These are phyloP conservation scores for Psophia crepitans DNA, from an alignment of 2,113 vertebrate genomes.

Conservation along the genomic window DNA sequence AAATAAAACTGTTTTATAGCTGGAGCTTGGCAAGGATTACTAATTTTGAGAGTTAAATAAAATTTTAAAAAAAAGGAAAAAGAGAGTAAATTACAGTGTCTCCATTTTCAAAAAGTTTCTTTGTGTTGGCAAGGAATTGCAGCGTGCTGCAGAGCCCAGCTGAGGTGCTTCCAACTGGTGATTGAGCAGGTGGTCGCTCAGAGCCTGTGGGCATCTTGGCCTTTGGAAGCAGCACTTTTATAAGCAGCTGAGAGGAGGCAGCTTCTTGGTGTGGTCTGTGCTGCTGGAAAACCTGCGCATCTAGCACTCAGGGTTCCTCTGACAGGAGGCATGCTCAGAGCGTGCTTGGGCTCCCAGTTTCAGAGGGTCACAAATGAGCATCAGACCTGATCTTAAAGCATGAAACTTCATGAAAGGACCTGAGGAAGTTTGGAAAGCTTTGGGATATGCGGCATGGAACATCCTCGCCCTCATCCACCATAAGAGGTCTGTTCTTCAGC, in stretches of 20 bases:
- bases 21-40: background rate
- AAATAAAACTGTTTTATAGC: background rate
- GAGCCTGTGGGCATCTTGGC: background rate
- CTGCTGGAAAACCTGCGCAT: background rate
- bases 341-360: background rate
- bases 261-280: background rate
- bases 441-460: background rate
- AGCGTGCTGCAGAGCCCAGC: background rate
- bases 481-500: background rate
- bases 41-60: background rate
- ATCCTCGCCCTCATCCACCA: background rate
- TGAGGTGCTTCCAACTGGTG: background rate
- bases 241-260: background rate
- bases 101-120: background rate
- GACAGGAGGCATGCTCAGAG: background rate
- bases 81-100: background rate
- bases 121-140: background rate
- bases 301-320: background rate
- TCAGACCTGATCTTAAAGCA: background rate
- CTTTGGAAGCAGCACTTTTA: background rate
- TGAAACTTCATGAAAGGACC: background rate
- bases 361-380: background rate
- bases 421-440: background rate
- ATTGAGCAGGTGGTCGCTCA: background rate
- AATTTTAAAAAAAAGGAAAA: too few species aligned